Conservation (phyloP, 2,888 invertebrate species). For the Ormyrus nitidulus region DNA sequence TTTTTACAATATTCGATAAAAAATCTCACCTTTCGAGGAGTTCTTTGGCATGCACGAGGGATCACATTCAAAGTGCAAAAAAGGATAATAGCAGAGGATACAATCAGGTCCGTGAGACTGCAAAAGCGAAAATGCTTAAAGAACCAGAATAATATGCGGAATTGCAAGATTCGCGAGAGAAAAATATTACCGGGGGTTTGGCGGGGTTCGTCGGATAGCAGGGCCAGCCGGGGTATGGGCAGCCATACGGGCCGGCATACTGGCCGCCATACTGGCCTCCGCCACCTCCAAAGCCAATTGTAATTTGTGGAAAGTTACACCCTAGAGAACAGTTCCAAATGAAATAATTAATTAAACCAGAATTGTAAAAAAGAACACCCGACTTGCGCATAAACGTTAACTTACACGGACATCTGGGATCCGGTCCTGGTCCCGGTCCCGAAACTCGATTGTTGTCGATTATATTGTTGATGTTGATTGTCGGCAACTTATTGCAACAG, state of each 20-base stretch:
- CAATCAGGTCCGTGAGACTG: slow-evolving; percentile 61
- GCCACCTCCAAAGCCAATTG: slow-evolving; percentile 56
- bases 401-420: neutral
- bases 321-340: slow-evolving; percentile 21
- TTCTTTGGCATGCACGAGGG: slow-evolving; percentile 59
- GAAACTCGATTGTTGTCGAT: slow-evolving; percentile 52
- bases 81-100: slow-evolving; percentile 62
- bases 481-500: slow-evolving; percentile 43
- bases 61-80: slow-evolving; percentile 64
- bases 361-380: neutral
- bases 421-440: neutral
- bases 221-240: slow-evolving; percentile 60
- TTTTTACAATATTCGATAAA: neutral
- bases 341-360: neutral
- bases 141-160: neutral
- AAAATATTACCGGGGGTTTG: neutral
- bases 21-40: neutral
- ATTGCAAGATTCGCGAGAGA: neutral
- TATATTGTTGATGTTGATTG: slow-evolving; percentile 60
- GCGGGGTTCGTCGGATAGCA: slow-evolving; percentile 32
- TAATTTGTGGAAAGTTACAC: slow-evolving; percentile 62
- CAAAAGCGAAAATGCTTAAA: neutral
- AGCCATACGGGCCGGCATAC: slow-evolving; percentile 27
- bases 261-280: too few relatives aligned
- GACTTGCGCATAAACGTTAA: slow-evolving; percentile 34